phyloP scores from a whole-genome alignment of 37 sponge, comb jelly and placozoan genomes.

The Tethya wilhelma region DNA sequence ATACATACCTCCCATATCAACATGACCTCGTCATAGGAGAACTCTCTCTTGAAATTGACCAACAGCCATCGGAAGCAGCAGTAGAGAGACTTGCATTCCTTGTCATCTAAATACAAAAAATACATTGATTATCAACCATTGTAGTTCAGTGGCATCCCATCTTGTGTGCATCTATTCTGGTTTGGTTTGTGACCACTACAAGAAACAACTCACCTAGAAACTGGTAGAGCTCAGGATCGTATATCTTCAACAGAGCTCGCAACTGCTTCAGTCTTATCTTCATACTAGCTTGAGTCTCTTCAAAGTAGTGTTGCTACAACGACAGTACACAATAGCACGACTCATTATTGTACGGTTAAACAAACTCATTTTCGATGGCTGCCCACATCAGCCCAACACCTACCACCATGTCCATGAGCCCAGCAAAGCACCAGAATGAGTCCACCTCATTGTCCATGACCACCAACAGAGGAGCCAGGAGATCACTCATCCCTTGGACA shows the following conservation, averaged over 20 bases:
- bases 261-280: conserved; percentile 69
- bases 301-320: conserved; percentile 79
- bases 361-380: no score
- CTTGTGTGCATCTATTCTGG: no score
- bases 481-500: conserved; percentile 99
- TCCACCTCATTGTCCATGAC: conserved; percentile 94
- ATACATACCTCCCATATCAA: conserved; percentile 86
- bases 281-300: conserved; percentile 75
- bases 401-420: conserved; percentile 91
- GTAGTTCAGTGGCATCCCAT: no score
- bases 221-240: conserved; percentile 69
- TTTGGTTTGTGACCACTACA: no score
- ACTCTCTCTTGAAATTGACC: conserved; percentile 93
- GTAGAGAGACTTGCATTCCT: conserved; percentile 83
- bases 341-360: no score
- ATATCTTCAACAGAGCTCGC: conserved; percentile 65
- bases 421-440: conserved; percentile 98
- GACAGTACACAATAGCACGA: neutral
- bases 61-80: conserved; percentile 96
- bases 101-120: conserved; percentile 57
- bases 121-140: no score
- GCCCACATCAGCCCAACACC: conserved; percentile 8
- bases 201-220: conserved; percentile 68
- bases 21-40: conserved; percentile 68
- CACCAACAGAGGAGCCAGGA: conserved; percentile 86